A percentile compares a stretch with the other conserved stretches of the same genome.
Conservation (phyloP, 2,797 vertebrate species). For the Onychomys arenicola region DNA sequence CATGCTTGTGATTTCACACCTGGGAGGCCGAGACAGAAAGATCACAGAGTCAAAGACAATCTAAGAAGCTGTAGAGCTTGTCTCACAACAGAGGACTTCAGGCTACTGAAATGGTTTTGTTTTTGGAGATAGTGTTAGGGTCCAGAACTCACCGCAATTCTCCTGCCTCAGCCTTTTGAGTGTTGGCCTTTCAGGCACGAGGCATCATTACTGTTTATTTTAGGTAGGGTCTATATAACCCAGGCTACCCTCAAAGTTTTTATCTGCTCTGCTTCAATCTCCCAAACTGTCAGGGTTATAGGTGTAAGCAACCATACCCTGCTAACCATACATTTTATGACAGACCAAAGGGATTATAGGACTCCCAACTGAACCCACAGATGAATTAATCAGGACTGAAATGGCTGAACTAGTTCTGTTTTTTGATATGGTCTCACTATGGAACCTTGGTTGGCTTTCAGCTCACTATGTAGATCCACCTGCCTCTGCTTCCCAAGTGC, state of each 20-base stretch:
- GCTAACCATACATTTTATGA: background rate
- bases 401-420: background rate
- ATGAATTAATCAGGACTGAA: background rate
- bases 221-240: background rate
- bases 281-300: background rate
- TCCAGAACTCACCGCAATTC: background rate
- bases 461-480: background rate
- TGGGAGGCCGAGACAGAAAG: background rate
- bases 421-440: background rate
- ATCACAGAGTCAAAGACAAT: background rate
- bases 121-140: background rate
- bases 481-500: background rate
- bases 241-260: background rate
- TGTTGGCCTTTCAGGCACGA: background rate
- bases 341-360: background rate
- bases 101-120: background rate
- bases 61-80: background rate
- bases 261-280: background rate
- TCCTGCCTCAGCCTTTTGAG: background rate
- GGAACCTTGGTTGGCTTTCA: too few species aligned
- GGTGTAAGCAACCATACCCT: background rate
- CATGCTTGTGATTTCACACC: background rate
- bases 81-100: background rate
- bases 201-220: background rate
- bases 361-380: background rate